phyloP scores from a whole-genome alignment of 2,888 invertebrate genomes.

The Chalcosyrphus nemorum region DNA sequence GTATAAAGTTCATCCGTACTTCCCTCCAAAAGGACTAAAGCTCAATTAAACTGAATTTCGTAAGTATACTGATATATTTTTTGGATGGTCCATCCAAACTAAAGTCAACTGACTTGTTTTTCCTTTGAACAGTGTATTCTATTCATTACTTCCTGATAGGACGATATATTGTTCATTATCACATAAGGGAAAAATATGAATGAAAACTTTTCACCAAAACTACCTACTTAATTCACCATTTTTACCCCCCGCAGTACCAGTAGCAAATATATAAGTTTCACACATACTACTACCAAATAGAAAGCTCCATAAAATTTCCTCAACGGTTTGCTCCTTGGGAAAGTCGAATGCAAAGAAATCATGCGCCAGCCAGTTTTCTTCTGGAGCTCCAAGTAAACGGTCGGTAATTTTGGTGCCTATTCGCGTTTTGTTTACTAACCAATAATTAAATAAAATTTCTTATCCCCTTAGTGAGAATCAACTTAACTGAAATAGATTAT shows the following conservation, averaged over 20 bases:
- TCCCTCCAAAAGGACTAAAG: too few species aligned
- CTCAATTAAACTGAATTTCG: too few species aligned
- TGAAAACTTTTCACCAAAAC: slow-evolving; percentile 43
- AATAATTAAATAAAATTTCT: slow-evolving; percentile 33
- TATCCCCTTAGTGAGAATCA: background rate
- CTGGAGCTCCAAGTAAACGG: slow-evolving; percentile 34
- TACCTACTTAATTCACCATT: slow-evolving; percentile 9
- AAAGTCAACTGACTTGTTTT: background rate
- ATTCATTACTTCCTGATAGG: slow-evolving; percentile 6
- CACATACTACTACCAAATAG: background rate
- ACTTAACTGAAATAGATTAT: background rate
- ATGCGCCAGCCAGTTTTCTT: slow-evolving; percentile 61
- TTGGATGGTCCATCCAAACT: too few species aligned
- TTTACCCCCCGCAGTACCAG: too few species aligned
- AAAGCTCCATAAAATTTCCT: slow-evolving; percentile 19
- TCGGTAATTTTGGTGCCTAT: background rate
- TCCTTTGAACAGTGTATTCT: background rate
- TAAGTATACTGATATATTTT: too few species aligned
- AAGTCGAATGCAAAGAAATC: slow-evolving; percentile 24
- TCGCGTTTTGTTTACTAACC: slow-evolving; percentile 49
- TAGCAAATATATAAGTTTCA: too few species aligned
- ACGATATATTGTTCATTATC: background rate
- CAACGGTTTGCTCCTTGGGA: slow-evolving; percentile 34
- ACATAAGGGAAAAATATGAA: slow-evolving; percentile 21
- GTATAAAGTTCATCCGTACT: too few species aligned